Percentiles rank a stretch among this genome's conserved stretches.
Evolutionary conservation across 92 coral and sea anemone species (phyloP).

Genomic region (Palythoa heliodiscus): DNA sequence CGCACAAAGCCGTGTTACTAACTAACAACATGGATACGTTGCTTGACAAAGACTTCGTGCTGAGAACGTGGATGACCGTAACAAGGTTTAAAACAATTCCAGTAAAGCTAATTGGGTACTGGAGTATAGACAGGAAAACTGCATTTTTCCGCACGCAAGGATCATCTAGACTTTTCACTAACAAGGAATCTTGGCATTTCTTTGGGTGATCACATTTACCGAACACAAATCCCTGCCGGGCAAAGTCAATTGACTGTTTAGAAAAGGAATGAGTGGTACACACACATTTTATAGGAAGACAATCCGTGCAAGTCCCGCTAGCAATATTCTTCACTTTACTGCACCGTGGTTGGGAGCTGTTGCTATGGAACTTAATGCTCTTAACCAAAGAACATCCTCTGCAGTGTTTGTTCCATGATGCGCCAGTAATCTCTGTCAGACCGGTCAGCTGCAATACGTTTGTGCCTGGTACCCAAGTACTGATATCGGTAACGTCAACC

Average conservation of each 20-base stretch:
- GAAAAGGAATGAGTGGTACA: conserved; percentile 1
- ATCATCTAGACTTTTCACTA: neutral
- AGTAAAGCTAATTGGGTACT: conserved; percentile 15
- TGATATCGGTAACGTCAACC: conserved; percentile 15
- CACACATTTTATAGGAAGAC: conserved; percentile 15
- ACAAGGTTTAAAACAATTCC: conserved; percentile 1
- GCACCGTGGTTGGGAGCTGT: conserved; percentile 5
- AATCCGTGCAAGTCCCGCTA: conserved; percentile 14
- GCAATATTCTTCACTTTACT: neutral
- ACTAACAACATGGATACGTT: conserved; percentile 13
- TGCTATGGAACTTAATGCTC: neutral
- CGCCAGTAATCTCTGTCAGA: conserved; percentile 9
- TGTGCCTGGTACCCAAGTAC: conserved; percentile 3
- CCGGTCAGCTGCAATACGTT: conserved; percentile 1
- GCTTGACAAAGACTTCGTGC: conserved; percentile 6
- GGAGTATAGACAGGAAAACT: neutral
- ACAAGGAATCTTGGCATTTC: neutral
- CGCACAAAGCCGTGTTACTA: conserved; percentile 29
- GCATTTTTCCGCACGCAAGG: conserved; percentile 22
- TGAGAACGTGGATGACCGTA: conserved; percentile 16
- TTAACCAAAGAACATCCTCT: conserved; percentile 16
- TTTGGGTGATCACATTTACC: conserved; percentile 2
- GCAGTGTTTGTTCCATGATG: conserved; percentile 13
- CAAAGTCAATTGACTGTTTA: conserved; percentile 6
- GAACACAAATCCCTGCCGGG: conserved; percentile 24